Evolutionary conservation across 2,888 invertebrate species (phyloP).

Genomic region (Eristalis arbustorum): DNA sequence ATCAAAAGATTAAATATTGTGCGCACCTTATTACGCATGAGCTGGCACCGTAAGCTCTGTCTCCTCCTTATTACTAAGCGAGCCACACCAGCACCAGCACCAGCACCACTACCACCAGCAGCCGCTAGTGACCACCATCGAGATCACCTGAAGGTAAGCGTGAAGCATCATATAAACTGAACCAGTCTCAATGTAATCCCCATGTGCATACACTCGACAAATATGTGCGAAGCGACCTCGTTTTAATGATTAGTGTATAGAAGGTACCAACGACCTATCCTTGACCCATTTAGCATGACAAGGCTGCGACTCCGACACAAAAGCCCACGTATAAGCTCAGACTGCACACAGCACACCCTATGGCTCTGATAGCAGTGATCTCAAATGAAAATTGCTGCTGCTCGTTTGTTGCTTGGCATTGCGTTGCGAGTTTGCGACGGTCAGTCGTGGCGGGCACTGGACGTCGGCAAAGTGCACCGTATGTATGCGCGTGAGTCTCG

Average conservation of each 20-base stretch:
- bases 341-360: constrained; percentile 64
- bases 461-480: constrained; percentile 48
- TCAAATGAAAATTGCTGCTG: constrained; percentile 2
- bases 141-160: constrained; percentile 53
- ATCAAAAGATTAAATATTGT: constrained; percentile 64
- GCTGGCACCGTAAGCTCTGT: constrained; percentile 20
- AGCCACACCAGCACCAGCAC: background rate
- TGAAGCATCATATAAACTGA: constrained; percentile 58
- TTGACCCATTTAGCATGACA: constrained; percentile 66
- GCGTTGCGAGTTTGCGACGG: constrained; percentile 31
- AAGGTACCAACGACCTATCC: constrained; percentile 70
- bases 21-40: constrained; percentile 66
- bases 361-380: constrained; percentile 27
- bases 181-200: constrained; percentile 60
- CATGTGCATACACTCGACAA: constrained; percentile 36
- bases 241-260: constrained; percentile 68
- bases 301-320: constrained; percentile 65
- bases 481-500: constrained; percentile 17
- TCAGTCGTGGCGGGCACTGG: constrained; percentile 30
- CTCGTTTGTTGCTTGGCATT: constrained; percentile 2
- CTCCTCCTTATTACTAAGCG: constrained; percentile 31
- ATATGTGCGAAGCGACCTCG: constrained; percentile 63
- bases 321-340: constrained; percentile 61
- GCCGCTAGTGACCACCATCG: background rate
- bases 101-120: background rate